phyloP scores from a whole-genome alignment of 1,140 invertebrate genomes.

The Drosophila auraria region DNA sequence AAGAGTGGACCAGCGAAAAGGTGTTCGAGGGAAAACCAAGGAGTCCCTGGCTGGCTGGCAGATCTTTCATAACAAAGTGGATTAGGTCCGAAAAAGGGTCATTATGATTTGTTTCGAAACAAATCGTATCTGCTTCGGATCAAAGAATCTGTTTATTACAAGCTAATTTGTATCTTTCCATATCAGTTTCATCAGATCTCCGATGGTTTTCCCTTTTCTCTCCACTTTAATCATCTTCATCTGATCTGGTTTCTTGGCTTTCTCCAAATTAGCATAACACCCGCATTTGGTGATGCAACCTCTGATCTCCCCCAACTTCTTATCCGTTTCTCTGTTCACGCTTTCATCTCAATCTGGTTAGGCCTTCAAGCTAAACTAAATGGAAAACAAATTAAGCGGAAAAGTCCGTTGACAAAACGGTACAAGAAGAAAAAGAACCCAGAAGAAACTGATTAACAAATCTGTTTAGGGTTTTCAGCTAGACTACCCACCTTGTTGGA shows the following conservation, averaged over 20 bases:
- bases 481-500: slow-evolving; percentile 10
- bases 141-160: slow-evolving; percentile 13
- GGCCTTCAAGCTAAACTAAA: not conserved
- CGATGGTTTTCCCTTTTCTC: slow-evolving; percentile 11
- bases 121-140: not conserved
- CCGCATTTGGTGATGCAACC: slow-evolving; percentile 36
- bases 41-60: not conserved
- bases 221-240: not conserved
- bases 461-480: slow-evolving; percentile 6
- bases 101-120: slow-evolving; percentile 14
- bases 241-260: slow-evolving; percentile 29
- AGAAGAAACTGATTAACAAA: slow-evolving; percentile 1
- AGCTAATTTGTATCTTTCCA: slow-evolving; percentile 16
- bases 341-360: slow-evolving; percentile 26
- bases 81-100: not conserved
- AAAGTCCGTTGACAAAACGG: slow-evolving; percentile 31
- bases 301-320: not conserved
- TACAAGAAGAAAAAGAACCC: slow-evolving; percentile 4
- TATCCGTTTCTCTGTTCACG: slow-evolving; percentile 3
- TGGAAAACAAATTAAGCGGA: slow-evolving; percentile 44
- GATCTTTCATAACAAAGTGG: slow-evolving; percentile 12
- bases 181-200: slow-evolving; percentile 11
- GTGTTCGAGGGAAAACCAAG: not conserved
- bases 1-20: slow-evolving; percentile 7
- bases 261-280: slow-evolving; percentile 46